Evolutionary conservation across 2,113 vertebrate genomes (phyloP).

Genomic region (Meles meles): DNA sequence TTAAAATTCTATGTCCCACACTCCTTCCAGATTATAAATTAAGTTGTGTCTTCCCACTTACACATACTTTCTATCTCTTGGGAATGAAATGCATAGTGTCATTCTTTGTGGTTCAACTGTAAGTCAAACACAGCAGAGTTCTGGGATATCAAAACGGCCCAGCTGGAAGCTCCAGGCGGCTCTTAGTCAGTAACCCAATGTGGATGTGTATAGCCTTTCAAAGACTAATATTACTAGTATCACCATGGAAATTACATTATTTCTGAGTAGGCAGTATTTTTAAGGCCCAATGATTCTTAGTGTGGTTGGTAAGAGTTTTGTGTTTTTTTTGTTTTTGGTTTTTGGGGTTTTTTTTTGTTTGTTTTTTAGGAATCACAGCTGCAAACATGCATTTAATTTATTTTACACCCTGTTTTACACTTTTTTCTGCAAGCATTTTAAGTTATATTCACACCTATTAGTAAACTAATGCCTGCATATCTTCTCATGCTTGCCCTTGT

Average conservation of each 20-base stretch:
- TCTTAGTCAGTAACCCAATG: background rate
- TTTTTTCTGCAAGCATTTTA: conserved; percentile 13
- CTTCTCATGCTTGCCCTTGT: background rate
- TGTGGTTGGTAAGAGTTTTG: background rate
- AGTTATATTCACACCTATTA: conserved; percentile 48
- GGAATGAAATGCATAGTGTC: background rate
- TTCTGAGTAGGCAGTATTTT: background rate
- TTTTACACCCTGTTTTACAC: conserved; percentile 34
- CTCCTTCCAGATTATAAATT: background rate
- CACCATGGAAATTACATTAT: background rate
- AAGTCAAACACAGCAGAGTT: conserved; percentile 31
- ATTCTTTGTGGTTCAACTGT: background rate
- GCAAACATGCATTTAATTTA: conserved; percentile 46
- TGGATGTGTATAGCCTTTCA: background rate
- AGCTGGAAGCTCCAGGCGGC: background rate
- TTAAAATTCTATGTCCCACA: background rate
- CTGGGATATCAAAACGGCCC: background rate
- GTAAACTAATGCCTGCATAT: background rate
- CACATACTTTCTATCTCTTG: background rate
- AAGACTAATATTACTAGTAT: background rate
- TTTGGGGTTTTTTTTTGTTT: background rate
- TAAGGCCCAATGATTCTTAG: background rate
- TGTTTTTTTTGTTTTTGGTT: background rate
- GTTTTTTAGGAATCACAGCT: conserved; percentile 34
- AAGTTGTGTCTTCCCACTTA: background rate